Evolutionary conservation across 2,113 vertebrate genomes (phyloP).

Genomic region (Chloebia gouldiae): DNA sequence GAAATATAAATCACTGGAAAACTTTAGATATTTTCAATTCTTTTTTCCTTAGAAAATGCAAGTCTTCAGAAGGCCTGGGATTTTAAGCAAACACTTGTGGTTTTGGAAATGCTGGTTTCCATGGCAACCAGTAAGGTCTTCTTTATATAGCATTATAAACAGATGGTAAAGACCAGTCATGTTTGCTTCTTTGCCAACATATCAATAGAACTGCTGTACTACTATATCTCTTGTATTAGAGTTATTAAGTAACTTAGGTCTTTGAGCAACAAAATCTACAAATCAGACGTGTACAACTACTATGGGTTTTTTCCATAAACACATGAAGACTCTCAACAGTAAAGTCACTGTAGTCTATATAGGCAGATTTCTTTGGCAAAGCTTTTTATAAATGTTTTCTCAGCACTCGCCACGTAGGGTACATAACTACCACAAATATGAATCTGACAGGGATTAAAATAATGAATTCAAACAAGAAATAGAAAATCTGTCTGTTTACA

Average conservation of each 20-base stretch:
- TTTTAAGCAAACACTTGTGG: conserved; percentile 79
- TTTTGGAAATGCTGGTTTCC: conserved; percentile 79
- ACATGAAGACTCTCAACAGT: conserved; percentile 67
- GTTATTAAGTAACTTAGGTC: conserved; percentile 72
- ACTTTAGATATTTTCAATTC: conserved; percentile 59
- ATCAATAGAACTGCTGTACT: conserved; percentile 76
- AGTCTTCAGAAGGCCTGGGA: conserved; percentile 72
- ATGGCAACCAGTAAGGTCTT: conserved; percentile 76
- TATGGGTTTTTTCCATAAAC: conserved; percentile 58
- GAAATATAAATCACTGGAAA: conserved; percentile 26
- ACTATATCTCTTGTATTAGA: conserved; percentile 54
- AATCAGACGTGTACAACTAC: conserved; percentile 60
- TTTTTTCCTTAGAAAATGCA: conserved; percentile 54
- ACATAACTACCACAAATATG: conserved; percentile 70
- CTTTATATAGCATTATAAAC: conserved; percentile 87
- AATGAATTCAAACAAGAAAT: conserved; percentile 41
- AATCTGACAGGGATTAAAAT: conserved; percentile 62
- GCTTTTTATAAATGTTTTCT: conserved; percentile 74
- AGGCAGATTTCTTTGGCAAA: conserved; percentile 71
- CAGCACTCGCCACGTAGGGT: conserved; percentile 69
- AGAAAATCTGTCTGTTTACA: conserved; percentile 34
- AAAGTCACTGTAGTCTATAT: conserved; percentile 67
- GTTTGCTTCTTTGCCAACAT: conserved; percentile 79
- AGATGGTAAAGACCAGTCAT: conserved; percentile 83
- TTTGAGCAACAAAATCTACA: conserved; percentile 65